Evolutionary conservation across 2,888 invertebrate genomes (phyloP), one percentile per base, ranked within the genome.

Genomic region (Thalpophila matura): DNA sequence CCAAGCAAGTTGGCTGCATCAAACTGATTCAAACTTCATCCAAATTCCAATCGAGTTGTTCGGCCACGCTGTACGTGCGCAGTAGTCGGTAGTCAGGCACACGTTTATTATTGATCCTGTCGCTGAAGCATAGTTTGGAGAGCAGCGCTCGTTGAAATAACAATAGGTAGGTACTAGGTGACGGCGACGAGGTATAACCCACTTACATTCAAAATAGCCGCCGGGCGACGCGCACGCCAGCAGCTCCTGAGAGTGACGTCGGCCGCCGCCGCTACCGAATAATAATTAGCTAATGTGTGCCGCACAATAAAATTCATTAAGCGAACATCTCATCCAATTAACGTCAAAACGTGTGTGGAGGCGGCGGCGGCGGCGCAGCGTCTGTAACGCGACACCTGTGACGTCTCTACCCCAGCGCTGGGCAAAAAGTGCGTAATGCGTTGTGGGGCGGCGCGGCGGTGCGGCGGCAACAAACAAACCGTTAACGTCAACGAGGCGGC

Each of bases 401-500:
- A 40, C 22, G 70, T 73, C 73, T 79, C 78, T 76, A 69, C 59
- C 27, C 38, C 40, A 12, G 51, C 31, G 46, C 46, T 56, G 24
- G 27, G 59, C 83, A 85, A 86, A 87, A 87, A 88, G 71, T 59
- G 51, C 60, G 27, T 67, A 65, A 70, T 75, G 79, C 56, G 71
- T 60, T 60, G 60, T 58, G 70, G 74, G 74, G 65, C 57, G 43
- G 45, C 43, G 56, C 45, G 69, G 54, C 16, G 42, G 27, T 16
- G 50, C 66, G 70, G 55, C 54, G 59, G 62, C 50, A 60, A 62
- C 84, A 80, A 87, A 88, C 88, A 88, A 87, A 88, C 89, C 89
- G 88, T 89, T 82, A 87, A 54, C 62, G 77, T 77, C 81, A 72
- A 56, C 79, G 85, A 81, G 80, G 71, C 69, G 73, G 58, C 65